A percentile compares a stretch with the other conserved stretches of the same genome.
phyloP scores from a whole-genome alignment of 2,888 invertebrate genomes.

The Melinaea marsaeus region DNA sequence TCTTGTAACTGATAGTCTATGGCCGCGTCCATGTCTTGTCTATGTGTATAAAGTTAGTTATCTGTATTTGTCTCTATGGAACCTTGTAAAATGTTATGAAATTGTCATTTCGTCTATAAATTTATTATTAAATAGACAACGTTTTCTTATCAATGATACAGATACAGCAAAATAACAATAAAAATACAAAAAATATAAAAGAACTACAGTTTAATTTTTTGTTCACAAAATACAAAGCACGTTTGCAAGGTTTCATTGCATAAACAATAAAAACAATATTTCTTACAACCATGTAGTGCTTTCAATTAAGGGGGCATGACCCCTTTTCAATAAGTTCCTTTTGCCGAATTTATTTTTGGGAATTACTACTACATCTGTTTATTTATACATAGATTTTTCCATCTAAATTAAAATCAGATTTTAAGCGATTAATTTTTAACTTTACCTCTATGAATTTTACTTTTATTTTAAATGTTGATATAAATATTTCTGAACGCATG shows the following conservation, averaged over 20 bases:
- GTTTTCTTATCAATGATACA: no score
- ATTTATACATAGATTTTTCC: no score
- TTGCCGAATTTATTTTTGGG: no score
- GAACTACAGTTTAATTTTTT: background rate
- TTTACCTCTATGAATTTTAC: slow-evolving; percentile 21
- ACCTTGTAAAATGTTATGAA: slow-evolving; percentile 14
- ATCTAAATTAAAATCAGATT: no score
- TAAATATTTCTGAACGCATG: slow-evolving; percentile 14
- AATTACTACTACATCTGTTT: no score
- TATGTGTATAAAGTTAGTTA: slow-evolving; percentile 29
- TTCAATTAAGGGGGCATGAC: no score
- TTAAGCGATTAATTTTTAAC: background rate
- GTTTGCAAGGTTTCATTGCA: slow-evolving; percentile 9
- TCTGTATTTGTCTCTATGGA: slow-evolving; percentile 18
- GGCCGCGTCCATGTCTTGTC: slow-evolving; percentile 58
- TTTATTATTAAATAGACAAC: slow-evolving; percentile 1
- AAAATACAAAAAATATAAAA: slow-evolving; percentile 7
- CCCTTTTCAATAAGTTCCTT: no score
- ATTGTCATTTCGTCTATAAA: background rate
- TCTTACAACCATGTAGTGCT: no score
- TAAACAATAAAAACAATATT: no score
- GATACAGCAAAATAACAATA: no score
- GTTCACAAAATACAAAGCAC: no score
- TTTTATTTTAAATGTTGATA: slow-evolving; percentile 13
- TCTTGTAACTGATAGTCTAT: slow-evolving; percentile 40